A percentile compares a stretch with the other conserved stretches of the same genome.
These are phyloP conservation scores for Phrynocephalus guinanensis DNA, from an alignment of 2,797 vertebrate species.

Conservation along the genomic window DNA sequence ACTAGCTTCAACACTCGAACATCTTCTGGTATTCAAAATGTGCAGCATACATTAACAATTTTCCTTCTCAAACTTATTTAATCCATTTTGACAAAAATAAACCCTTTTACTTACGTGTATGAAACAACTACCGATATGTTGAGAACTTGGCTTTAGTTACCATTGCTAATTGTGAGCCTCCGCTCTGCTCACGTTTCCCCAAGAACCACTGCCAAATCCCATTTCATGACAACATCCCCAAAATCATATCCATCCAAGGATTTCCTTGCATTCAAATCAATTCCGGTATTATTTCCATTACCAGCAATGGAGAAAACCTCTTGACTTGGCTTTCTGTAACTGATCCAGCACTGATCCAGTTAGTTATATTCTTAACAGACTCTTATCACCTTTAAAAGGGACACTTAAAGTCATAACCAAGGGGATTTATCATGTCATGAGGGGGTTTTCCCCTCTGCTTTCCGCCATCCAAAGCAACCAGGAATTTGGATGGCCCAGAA, in stretches of 20 bases:
- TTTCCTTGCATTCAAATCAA: conserved; percentile 58
- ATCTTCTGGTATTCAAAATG: conserved; percentile 72
- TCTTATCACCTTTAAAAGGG: conserved; percentile 17
- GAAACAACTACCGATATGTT: conserved; percentile 78
- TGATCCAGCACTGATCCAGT: conserved; percentile 31
- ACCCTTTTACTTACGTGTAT: conserved; percentile 69
- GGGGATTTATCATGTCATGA: conserved; percentile 29
- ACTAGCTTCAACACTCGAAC: conserved; percentile 75
- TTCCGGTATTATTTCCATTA: conserved; percentile 52
- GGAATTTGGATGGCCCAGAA: conserved; percentile 43
- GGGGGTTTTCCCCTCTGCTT: conserved; percentile 37
- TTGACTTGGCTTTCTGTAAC: conserved; percentile 53
- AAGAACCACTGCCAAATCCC: conserved; percentile 28
- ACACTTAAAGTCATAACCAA: conserved; percentile 38
- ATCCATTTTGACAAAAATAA: conserved; percentile 80
- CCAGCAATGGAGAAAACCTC: conserved; percentile 50
- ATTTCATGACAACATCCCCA: conserved; percentile 24
- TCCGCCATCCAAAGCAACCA: conserved; percentile 49
- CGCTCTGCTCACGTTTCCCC: conserved; percentile 23
- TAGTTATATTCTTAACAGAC: conserved; percentile 49
- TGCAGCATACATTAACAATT: conserved; percentile 73
- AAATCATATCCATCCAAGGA: conserved; percentile 42
- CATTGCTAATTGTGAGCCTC: conserved; percentile 38
- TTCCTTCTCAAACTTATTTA: conserved; percentile 70
- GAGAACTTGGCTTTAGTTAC: conserved; percentile 49